These are phyloP conservation scores for Marasmarcha lunaedactyla DNA, from an alignment of 2,888 invertebrate genomes.

Conservation along the genomic window DNA sequence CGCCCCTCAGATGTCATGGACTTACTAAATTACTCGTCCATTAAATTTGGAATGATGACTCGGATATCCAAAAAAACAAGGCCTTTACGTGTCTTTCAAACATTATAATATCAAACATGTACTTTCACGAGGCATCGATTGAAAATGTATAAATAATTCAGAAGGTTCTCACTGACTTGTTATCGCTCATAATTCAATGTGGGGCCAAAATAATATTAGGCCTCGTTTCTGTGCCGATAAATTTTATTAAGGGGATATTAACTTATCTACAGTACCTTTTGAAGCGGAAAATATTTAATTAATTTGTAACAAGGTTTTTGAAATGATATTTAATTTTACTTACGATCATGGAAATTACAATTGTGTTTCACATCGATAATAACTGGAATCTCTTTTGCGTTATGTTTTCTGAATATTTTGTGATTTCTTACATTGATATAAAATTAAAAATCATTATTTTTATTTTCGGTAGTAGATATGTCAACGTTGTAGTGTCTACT, in stretches of 20 bases:
- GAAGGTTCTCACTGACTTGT: constrained; percentile 19
- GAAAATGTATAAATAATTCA: constrained; percentile 25
- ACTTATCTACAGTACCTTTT: constrained; percentile 1
- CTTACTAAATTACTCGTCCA: too few relatives aligned
- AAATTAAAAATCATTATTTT: too few relatives aligned
- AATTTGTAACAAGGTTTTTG: not conserved
- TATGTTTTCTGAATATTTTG: too few relatives aligned
- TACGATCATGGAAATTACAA: not conserved
- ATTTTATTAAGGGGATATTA: constrained; percentile 15
- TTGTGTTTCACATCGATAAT: not conserved
- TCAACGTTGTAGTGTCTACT: too few relatives aligned
- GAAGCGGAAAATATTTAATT: too few relatives aligned
- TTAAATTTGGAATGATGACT: too few relatives aligned
- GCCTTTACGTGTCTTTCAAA: not conserved
- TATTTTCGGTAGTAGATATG: too few relatives aligned
- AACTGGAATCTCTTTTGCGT: too few relatives aligned
- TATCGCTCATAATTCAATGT: constrained; percentile 28
- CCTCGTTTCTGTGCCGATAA: constrained; percentile 17
- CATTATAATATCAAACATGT: not conserved
- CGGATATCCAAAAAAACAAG: too few relatives aligned
- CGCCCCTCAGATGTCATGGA: too few relatives aligned
- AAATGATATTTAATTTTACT: not conserved
- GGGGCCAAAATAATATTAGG: constrained; percentile 17
- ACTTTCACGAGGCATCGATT: constrained; percentile 18
- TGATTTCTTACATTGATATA: too few relatives aligned